Conservation (phyloP, 2,113 vertebrate genomes). For the Cricetomys ansorgei region DNA sequence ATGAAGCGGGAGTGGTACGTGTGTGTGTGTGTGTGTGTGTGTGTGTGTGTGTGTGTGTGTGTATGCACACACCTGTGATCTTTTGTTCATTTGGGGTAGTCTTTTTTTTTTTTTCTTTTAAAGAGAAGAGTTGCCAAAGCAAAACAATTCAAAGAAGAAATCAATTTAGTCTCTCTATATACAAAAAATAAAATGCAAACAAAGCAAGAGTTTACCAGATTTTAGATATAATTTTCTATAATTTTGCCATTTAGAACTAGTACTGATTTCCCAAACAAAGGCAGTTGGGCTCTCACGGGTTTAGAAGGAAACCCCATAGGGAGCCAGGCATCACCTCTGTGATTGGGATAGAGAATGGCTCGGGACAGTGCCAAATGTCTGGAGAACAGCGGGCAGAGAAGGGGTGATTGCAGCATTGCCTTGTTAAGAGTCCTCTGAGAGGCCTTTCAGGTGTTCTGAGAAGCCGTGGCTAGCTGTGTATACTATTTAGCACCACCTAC, state of each 20-base stretch:
- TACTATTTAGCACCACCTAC: background rate
- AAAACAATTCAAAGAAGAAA: conserved; percentile 65
- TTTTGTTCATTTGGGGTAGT: background rate
- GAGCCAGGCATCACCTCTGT: background rate
- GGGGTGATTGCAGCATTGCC: background rate
- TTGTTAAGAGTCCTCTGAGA: background rate
- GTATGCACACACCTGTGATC: no score
- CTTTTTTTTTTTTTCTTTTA: background rate
- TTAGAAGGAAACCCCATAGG: background rate
- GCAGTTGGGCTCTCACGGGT: background rate
- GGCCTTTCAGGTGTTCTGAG: background rate
- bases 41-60: no score
- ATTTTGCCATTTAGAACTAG: conserved; percentile 47
- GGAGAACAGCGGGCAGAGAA: background rate
- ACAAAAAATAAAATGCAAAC: conserved; percentile 41
- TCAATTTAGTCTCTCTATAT: conserved; percentile 49
- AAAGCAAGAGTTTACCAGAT: conserved; percentile 68
- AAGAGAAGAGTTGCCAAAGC: conserved; percentile 36
- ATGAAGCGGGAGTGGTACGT: no score
- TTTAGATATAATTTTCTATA: conserved; percentile 57
- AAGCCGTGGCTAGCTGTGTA: no score
- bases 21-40: background rate
- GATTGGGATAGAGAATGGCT: background rate
- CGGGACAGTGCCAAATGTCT: background rate
- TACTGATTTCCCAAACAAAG: conserved; percentile 60